These are phyloP conservation scores for Maconellicoccus hirsutus DNA, from an alignment of 1,140 invertebrate genomes.

Conservation along the genomic window DNA sequence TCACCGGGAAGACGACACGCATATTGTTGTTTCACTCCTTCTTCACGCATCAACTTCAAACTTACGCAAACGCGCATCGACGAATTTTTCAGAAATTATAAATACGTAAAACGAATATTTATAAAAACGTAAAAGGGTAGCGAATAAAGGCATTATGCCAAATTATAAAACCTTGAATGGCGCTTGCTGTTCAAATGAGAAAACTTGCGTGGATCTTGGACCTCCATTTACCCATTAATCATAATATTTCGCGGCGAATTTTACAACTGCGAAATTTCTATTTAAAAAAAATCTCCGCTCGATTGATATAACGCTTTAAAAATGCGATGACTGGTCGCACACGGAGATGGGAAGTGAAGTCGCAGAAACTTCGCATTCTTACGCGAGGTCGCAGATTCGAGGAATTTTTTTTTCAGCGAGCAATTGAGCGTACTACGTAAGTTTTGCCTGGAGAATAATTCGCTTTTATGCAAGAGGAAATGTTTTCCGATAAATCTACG, in stretches of 20 bases:
- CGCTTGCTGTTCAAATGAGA: not conserved
- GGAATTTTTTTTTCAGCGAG: too few species aligned
- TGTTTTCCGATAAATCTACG: too few species aligned
- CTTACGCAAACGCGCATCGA: too few species aligned
- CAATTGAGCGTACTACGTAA: too few species aligned
- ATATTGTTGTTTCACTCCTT: too few species aligned
- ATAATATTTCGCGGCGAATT: not conserved
- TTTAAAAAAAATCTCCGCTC: not conserved
- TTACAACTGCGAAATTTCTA: conserved; percentile 9
- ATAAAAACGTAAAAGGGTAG: not conserved
- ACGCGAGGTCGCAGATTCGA: not conserved
- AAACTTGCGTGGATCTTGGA: not conserved
- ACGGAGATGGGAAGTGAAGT: not conserved
- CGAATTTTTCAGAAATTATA: not conserved
- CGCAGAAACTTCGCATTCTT: not conserved
- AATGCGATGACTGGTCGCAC: not conserved
- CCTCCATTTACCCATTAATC: not conserved
- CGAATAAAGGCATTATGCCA: not conserved
- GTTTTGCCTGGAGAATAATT: too few species aligned
- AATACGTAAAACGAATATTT: not conserved
- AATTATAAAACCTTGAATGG: conserved; percentile 1
- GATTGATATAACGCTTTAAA: not conserved
- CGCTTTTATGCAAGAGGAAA: too few species aligned
- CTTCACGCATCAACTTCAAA: too few species aligned
- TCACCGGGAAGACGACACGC: too few species aligned